Percentiles rank a stretch among this genome's conserved stretches.
phyloP scores from a whole-genome alignment of 2,113 vertebrate genomes.

The Chelonoidis abingdonii region DNA sequence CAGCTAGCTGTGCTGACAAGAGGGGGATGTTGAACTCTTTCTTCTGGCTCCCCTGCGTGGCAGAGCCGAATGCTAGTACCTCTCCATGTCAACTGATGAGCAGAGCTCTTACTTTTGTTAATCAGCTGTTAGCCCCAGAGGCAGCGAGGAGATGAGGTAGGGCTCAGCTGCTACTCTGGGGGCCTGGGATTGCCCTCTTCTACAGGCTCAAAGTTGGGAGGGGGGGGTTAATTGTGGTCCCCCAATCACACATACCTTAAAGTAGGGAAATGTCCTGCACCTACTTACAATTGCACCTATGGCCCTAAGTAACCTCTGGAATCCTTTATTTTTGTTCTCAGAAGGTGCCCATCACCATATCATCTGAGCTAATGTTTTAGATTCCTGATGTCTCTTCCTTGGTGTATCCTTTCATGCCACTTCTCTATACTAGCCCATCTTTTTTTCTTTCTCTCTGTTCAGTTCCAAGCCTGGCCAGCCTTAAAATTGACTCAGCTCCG shows the following conservation, averaged over 20 bases:
- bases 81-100: not conserved
- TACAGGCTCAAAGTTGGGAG: not conserved
- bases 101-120: not conserved
- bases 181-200: not conserved
- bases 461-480: not conserved
- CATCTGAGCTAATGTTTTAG: not conserved
- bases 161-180: not conserved
- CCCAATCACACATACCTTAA: not conserved
- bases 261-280: not conserved
- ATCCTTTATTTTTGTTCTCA: not conserved
- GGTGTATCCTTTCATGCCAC: not conserved
- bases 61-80: not conserved
- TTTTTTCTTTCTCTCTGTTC: not conserved
- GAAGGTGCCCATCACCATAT: not conserved
- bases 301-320: not conserved
- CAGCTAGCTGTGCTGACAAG: not conserved
- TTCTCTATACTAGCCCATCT: not conserved
- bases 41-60: not conserved
- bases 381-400: not conserved
- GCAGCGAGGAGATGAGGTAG: not conserved
- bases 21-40: not conserved
- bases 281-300: not conserved
- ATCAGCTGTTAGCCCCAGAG: not conserved
- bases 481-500: conserved; percentile 43
- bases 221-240: not conserved